phyloP scores from a whole-genome alignment of 1,140 invertebrate species.

The Ostrea edulis region DNA sequence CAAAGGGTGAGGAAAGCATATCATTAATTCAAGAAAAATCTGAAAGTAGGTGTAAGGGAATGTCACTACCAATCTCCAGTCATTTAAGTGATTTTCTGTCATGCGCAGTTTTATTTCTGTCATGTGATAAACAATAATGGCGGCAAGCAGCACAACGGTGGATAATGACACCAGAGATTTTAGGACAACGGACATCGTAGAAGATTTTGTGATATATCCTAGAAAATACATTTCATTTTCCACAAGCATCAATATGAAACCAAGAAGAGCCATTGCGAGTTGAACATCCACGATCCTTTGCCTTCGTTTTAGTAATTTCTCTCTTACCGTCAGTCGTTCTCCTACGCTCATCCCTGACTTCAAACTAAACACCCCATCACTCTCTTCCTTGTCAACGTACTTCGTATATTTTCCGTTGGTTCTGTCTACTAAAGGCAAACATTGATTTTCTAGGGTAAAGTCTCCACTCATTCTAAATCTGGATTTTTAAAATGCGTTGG shows the following conservation, averaged over 20 bases:
- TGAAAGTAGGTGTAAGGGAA: neutral
- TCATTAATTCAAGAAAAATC: neutral
- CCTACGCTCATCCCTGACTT: neutral
- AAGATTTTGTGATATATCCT: neutral
- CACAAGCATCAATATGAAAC: constrained; percentile 5
- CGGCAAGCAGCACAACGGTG: neutral
- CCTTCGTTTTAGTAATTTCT: neutral
- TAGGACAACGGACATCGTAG: neutral
- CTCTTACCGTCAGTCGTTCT: neutral
- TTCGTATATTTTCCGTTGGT: neutral
- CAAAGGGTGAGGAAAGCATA: neutral
- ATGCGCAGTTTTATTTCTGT: constrained; percentile 5
- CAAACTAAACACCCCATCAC: neutral
- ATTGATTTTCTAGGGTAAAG: neutral
- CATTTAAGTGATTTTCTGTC: neutral
- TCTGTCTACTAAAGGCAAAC: neutral
- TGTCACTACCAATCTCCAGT: neutral
- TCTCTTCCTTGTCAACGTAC: neutral
- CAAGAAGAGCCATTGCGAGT: neutral
- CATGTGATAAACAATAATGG: constrained; percentile 5
- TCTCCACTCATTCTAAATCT: neutral
- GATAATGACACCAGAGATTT: neutral
- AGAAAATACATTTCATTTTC: neutral
- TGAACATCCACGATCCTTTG: constrained; percentile 4
- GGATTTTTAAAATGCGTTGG: neutral